Conservation (phyloP, 2,888 invertebrate species). For the Iselma pallidipennis region DNA sequence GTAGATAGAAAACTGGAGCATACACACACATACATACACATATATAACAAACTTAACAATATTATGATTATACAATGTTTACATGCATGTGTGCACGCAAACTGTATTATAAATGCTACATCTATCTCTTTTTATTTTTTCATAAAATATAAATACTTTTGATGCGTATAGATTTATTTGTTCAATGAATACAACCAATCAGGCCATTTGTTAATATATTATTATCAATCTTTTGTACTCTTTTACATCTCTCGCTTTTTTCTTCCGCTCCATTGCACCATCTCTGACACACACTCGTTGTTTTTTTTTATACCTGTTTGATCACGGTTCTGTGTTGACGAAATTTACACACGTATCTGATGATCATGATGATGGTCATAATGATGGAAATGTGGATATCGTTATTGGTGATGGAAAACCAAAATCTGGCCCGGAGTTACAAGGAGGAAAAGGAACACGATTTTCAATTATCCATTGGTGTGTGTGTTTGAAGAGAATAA, state of each 20-base stretch:
- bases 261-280: neutral
- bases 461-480: neutral
- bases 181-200: constrained; percentile 33
- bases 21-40: neutral
- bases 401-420: too few relatives aligned
- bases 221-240: neutral
- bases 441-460: too few relatives aligned
- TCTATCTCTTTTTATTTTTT: neutral
- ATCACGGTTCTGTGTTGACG: constrained; percentile 23
- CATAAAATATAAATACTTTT: neutral
- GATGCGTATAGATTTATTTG: constrained; percentile 31
- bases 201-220: constrained; percentile 21
- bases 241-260: neutral
- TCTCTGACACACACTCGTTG: constrained; percentile 9
- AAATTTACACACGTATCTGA: neutral
- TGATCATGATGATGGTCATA: too few relatives aligned
- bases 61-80: constrained; percentile 31
- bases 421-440: too few relatives aligned
- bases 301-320: constrained; percentile 31
- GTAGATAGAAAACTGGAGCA: constrained; percentile 25
- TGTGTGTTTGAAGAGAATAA: neutral
- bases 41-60: neutral
- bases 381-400: too few relatives aligned
- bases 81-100: constrained; percentile 34
- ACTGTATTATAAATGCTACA: constrained; percentile 6